Conservation (phyloP, 1,140 invertebrate species). For the Bacillus rossius region DNA sequence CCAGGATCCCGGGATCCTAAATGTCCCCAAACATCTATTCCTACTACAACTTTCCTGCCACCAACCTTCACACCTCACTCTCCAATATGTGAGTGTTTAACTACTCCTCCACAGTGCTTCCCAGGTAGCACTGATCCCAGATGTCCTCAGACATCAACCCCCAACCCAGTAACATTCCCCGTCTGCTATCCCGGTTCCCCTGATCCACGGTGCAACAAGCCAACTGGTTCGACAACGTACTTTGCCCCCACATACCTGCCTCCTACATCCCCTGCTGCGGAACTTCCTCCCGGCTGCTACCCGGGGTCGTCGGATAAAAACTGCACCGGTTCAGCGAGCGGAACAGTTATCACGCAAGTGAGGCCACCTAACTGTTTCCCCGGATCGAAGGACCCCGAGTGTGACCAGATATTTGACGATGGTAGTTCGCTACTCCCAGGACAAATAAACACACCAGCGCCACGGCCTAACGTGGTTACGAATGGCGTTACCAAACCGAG, state of each 20-base stretch:
- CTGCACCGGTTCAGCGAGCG: background rate
- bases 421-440: background rate
- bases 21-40: conserved; percentile 23
- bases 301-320: conserved; percentile 31
- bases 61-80: conserved; percentile 20
- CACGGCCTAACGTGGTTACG: conserved; percentile 23
- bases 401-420: background rate
- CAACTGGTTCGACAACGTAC: conserved; percentile 20
- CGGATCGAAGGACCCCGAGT: conserved; percentile 10
- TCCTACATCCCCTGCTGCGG: conserved; percentile 17
- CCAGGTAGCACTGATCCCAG: conserved; percentile 36
- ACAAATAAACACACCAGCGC: conserved; percentile 23
- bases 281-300: conserved; percentile 28
- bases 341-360: background rate
- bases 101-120: conserved; percentile 25
- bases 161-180: conserved; percentile 18
- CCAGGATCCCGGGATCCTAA: conserved; percentile 29
- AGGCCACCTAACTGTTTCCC: conserved; percentile 9
- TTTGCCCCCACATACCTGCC: conserved; percentile 13
- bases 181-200: conserved; percentile 33
- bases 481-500: background rate
- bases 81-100: conserved; percentile 17
- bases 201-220: conserved; percentile 34
- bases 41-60: conserved; percentile 24
- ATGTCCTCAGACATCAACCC: conserved; percentile 30